Base-by-base conservation (phyloP, 2,797 vertebrate genomes). In the Hybognathus amarus region DNA sequence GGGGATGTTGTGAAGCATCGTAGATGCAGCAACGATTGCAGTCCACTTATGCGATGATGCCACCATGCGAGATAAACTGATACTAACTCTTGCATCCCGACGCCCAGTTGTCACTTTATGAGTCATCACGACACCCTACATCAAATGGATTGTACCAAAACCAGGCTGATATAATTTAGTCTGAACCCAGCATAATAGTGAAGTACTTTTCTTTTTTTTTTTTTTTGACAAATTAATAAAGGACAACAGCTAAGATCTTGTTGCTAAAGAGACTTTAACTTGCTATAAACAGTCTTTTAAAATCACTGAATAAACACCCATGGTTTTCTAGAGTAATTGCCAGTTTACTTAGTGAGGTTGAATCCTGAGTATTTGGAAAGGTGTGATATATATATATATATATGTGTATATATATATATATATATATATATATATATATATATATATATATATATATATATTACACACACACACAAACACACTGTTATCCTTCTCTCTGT, bases 401-500 rank as follows among this genome's bases (percentile, higher is more conserved):
- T 38, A 33, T 40, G 2, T 22, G 4, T 45, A 42, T 20, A 8
- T 7, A 17, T 5, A 47, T 15, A 47, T 22, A n/a, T 94, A 38
- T 38, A 6, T 38, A 36, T 36, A 36, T 36, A 36, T 5, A 36
- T 36, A n/a, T 38, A 6, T 20, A 11, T 42, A 42, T 20, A 8
- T 7, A 17, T 5, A 47, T 17, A 47, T n/a, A 6, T 20, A 11
- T 42, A 42, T 20, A 8, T 7, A 17, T 5, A 47, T 17, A 47
- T n/a, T n/a, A 33, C 30, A 33, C 30, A 33, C 30, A 33, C 30
- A 2, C 30, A 33, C 30, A 33, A 2, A 33, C 30, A 33, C 30
- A 42, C n/a, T 76, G 54, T 93, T 96, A 96, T 96, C 91, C 95
- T 95, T 96, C 91, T 93, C 96, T 96, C 95, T 96, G 95, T 95